Evolutionary conservation across 2,797 vertebrate genomes (phyloP), one percentile per base, ranked within the genome.

Genomic region (Furcifer pardalis): DNA sequence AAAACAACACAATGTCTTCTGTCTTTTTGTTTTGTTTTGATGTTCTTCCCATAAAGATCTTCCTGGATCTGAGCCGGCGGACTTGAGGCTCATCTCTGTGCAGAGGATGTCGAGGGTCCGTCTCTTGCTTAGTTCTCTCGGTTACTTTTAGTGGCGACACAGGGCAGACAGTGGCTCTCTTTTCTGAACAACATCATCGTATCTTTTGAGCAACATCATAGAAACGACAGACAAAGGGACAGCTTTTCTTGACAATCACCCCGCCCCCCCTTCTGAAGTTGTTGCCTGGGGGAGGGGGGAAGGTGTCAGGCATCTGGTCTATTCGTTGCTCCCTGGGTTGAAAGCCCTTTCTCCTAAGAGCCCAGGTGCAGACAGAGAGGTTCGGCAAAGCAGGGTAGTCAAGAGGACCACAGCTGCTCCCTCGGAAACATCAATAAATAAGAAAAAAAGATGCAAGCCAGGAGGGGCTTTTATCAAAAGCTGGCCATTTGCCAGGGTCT

Each of bases 351-450:
- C 27, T 17, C n/a, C 90, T 84, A 87, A 82, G 73, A 84, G 84
- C 93, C 78, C 83, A 73, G 56, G 73, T 42, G 89, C 89, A 90
- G 74, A 15, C 42, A 52, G 44, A 62, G 32, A 3, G 32, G 68
- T 10, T 10, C 17, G 19, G 74, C 49, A 8, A 42, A 49, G 46
- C 37, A 15, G 21, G 32, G 32, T 60, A 46, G 63, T n/a, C n/a
- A n/a, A n/a, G n/a, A n/a, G n/a, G n/a, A n/a, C 30, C 71, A 19
- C 91, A 94, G 94, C 93, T 94, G 94, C 92, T 0, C 13, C 90
- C 90, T 93, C 89, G 88, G 88, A 90, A 90, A 79, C 21, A 68
- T 81, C 91, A 79, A 89, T 93, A 90, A 93, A 93, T 94, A 94
- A 94, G 95, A 89, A 95, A 30, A 42, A 92, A 89, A 94, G 83